Conservation (phyloP, 2,888 invertebrate species). For the Drosophila gaucha region DNA sequence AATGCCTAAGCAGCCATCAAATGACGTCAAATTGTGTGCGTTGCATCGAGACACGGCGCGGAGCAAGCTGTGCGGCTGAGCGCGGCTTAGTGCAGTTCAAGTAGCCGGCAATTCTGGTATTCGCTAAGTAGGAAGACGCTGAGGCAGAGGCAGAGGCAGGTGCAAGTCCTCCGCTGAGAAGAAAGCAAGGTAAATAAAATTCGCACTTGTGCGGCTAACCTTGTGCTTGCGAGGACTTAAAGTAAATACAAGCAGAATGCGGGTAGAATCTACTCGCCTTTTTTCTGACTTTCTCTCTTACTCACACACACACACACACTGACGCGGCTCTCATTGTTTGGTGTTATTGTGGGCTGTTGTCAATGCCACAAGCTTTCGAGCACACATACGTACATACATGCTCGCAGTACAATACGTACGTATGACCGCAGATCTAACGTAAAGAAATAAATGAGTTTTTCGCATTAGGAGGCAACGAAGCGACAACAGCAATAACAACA, state of each 20-base stretch:
- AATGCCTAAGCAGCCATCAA: slow-evolving; percentile 53
- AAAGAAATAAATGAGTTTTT: slow-evolving; percentile 79
- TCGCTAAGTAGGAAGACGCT: slow-evolving; percentile 6
- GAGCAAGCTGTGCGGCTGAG: slow-evolving; percentile 26
- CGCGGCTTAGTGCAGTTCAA: slow-evolving; percentile 61
- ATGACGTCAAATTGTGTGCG: slow-evolving; percentile 67
- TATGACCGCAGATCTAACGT: slow-evolving; percentile 77
- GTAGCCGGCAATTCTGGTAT: slow-evolving; percentile 36
- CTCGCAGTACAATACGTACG: slow-evolving; percentile 25
- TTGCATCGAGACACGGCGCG: slow-evolving; percentile 10
- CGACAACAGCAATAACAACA: slow-evolving; percentile 59
- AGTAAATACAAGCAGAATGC: slow-evolving; percentile 54
- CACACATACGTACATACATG: slow-evolving; percentile 11
- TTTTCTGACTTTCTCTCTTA: neutral
- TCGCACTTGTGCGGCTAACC: slow-evolving; percentile 63
- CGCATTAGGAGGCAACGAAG: slow-evolving; percentile 77
- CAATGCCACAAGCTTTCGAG: slow-evolving; percentile 16
- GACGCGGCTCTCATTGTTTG: slow-evolving; percentile 48
- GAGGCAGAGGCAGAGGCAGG: neutral
- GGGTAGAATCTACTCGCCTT: neutral
- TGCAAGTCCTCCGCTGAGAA: neutral
- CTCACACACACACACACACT: neutral
- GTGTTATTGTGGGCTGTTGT: slow-evolving; percentile 41
- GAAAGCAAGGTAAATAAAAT: slow-evolving; percentile 61
- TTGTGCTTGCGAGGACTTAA: slow-evolving; percentile 57